A percentile compares a stretch with the other conserved stretches of the same genome.
These are phyloP conservation scores for Hipposideros larvatus DNA, from an alignment of 2,797 vertebrate species.

Conservation along the genomic window DNA sequence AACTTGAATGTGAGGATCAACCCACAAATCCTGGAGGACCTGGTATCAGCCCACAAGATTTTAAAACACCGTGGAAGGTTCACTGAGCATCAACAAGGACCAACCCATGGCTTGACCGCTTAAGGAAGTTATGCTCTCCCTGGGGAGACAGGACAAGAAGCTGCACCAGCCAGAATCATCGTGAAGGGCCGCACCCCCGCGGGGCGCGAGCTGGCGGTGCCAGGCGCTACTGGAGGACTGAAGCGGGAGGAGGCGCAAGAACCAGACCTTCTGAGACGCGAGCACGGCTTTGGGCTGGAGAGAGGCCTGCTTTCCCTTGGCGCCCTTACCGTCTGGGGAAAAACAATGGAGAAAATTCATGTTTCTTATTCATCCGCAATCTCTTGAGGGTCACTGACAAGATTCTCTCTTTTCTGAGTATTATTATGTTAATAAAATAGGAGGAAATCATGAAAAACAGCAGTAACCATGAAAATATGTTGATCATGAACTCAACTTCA, in stretches of 20 bases:
- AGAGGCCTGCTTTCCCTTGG: accelerated
- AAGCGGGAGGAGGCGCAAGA: too few species aligned
- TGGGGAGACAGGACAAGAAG: not conserved
- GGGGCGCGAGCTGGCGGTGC: accelerated
- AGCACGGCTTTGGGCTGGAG: accelerated
- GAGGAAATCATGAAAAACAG: not conserved
- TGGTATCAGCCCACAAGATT: accelerated
- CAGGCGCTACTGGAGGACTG: accelerated
- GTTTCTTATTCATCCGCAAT: not conserved
- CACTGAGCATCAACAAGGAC: not conserved
- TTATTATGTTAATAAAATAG: not conserved
- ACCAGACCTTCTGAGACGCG: accelerated
- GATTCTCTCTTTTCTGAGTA: not conserved
- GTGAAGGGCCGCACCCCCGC: accelerated
- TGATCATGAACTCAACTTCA: not conserved
- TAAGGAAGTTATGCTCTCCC: not conserved
- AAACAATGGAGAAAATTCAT: accelerated
- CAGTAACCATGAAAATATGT: not conserved
- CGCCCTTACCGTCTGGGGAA: not conserved
- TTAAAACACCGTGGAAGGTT: accelerated
- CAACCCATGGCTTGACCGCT: accelerated
- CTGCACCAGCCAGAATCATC: accelerated
- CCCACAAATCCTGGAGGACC: not conserved
- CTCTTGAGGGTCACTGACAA: not conserved
- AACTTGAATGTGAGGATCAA: not conserved